Percentiles rank a stretch among this genome's conserved stretches.
These are phyloP conservation scores for Nomada goodeniana DNA, from an alignment of 2,888 invertebrate species.

Conservation along the genomic window DNA sequence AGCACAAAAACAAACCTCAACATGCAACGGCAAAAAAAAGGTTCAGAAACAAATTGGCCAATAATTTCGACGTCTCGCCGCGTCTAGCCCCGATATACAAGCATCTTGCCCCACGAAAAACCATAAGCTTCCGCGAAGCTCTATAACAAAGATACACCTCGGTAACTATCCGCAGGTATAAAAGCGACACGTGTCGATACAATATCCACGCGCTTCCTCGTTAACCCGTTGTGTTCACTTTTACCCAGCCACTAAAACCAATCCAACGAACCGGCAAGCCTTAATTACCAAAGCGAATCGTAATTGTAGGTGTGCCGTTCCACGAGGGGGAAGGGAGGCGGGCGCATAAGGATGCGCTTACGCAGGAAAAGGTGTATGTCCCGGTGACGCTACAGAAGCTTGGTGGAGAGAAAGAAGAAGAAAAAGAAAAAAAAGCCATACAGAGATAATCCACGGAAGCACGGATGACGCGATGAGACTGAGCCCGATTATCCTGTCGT, in stretches of 20 bases:
- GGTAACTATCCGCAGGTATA: no score
- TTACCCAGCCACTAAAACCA: neutral
- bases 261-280: slow-evolving; percentile 21
- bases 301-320: slow-evolving; percentile 48
- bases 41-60: no score
- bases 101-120: no score
- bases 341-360: slow-evolving; percentile 68
- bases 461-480: slow-evolving; percentile 77
- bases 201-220: neutral
- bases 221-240: slow-evolving; percentile 2
- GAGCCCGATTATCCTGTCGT: slow-evolving; percentile 81
- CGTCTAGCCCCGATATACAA: no score
- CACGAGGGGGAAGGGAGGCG: slow-evolving; percentile 35
- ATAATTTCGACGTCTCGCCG: no score
- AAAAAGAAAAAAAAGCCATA: slow-evolving; percentile 22
- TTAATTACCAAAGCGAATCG: slow-evolving; percentile 39
- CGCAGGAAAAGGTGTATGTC: slow-evolving; percentile 69
- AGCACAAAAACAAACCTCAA: no score
- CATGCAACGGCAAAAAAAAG: no score
- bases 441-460: slow-evolving; percentile 37
- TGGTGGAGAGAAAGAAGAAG: slow-evolving; percentile 6
- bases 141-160: no score
- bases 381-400: slow-evolving; percentile 64
- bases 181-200: neutral
- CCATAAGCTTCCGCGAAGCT: no score